Evolutionary conservation across 2,797 vertebrate genomes (phyloP).

Genomic region (Bradypus variegatus): DNA sequence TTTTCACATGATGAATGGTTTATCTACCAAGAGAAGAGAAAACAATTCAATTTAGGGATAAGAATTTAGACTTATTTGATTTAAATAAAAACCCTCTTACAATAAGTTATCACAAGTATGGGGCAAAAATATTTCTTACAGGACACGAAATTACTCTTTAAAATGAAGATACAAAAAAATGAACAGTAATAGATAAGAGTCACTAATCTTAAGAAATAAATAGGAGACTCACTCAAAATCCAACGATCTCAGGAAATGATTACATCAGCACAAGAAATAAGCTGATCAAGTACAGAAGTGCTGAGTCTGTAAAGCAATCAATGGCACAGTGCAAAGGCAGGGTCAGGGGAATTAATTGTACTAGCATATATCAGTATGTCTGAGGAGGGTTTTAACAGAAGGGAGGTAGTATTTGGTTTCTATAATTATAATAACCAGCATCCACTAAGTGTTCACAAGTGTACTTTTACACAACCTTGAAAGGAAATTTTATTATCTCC

Average conservation of each 20-base stretch:
- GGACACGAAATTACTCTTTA: constrained; percentile 25
- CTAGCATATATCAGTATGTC: neutral
- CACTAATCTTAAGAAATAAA: constrained; percentile 4
- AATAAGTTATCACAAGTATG: neutral
- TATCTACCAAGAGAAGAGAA: constrained; percentile 77
- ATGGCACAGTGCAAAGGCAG: neutral
- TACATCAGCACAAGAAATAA: neutral
- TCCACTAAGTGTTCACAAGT: constrained; percentile 5
- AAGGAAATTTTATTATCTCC: neutral
- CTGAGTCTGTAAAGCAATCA: neutral
- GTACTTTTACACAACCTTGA: neutral
- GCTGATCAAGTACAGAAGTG: constrained; percentile 10
- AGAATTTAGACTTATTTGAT: constrained; percentile 26
- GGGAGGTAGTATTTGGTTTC: neutral
- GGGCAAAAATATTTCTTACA: constrained; percentile 19
- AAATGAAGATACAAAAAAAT: constrained; percentile 30
- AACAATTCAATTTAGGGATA: constrained; percentile 39
- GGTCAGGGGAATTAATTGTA: neutral
- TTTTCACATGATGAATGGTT: constrained; percentile 87
- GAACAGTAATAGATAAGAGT: neutral
- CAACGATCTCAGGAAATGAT: neutral
- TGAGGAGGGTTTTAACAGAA: neutral
- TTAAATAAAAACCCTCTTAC: constrained; percentile 35
- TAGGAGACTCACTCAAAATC: constrained; percentile 17
- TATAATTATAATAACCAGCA: neutral